Evolutionary conservation across 2,797 vertebrate genomes (phyloP), one percentile per base, ranked within the genome.

Genomic region (Enteromius trimaculatus): DNA sequence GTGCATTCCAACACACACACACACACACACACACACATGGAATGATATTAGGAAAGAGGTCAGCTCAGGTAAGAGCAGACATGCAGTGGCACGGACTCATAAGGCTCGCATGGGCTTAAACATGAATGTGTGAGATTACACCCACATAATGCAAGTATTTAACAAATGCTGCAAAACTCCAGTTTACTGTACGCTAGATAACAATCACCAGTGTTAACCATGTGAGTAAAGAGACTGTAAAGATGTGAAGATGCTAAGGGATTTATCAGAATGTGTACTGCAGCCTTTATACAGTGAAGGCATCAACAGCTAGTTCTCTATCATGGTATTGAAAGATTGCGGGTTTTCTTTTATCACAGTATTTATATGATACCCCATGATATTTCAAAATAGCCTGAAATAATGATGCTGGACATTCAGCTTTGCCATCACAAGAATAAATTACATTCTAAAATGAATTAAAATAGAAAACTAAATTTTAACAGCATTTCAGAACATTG

Each of bases 1-100:
- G 42, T 65, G 13, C 8, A 23, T 3, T 66, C 8, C 17, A 69
- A 55, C 47, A 42, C 44, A 72, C 23, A 49, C 19, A 62, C 60
- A 29, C 62, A 31, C 62, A 60, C 58, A 60, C 31, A 34, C 29
- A 29, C 29, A 29, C 29, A 29, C 29, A 53, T 53, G 71, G 29
- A 34, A 74, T 14, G 49, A 34, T n/a, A 37, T 76, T 42, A 39
- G 11, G 13, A 76, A 76, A 76, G 74, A 76, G 72, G 34, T 75
- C 31, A 39, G 31, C 51, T 58, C 51, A 75, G 51, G 72, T 58
- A 58, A 75, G 6, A 58, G 72, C 31, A 75, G 51, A 75, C 55
- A 62, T 77, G 55, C 37, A 77, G 55, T 62, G 75, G 23, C 75
- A 77, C 37, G 34, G 49, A 37, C 34, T 37, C 19, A 58, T 26